Conservation (phyloP, 2,888 invertebrate genomes). For the Subacronicta megacephala region DNA sequence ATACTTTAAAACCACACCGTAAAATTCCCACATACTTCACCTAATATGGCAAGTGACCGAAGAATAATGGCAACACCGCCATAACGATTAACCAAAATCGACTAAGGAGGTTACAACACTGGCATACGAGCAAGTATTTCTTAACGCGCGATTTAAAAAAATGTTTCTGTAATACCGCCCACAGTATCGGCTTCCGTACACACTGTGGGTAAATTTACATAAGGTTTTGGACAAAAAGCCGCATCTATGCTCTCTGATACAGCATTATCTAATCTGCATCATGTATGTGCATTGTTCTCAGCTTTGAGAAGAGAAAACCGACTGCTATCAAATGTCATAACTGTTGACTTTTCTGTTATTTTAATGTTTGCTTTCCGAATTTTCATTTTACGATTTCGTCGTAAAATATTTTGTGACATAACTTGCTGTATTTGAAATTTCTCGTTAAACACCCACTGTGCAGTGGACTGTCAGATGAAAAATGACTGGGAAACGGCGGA, state of each 20-base stretch:
- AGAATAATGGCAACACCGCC: conserved; percentile 23
- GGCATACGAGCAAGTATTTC: conserved; percentile 15
- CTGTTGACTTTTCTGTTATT: conserved; percentile 33
- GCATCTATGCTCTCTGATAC: conserved; percentile 42
- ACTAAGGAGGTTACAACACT: conserved; percentile 32
- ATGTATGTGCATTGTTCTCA: conserved; percentile 43
- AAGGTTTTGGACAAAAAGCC: conserved; percentile 47
- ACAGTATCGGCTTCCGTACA: conserved; percentile 53
- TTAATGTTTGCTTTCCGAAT: conserved; percentile 26
- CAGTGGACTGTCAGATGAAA: too few relatives aligned
- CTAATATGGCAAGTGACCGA: conserved; percentile 23
- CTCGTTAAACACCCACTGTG: too few relatives aligned
- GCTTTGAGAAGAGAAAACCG: conserved; percentile 40
- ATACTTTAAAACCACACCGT: neutral
- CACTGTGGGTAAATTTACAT: conserved; percentile 47
- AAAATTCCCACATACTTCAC: neutral
- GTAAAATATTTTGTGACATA: neutral
- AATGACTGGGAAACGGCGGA: too few relatives aligned
- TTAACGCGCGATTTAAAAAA: conserved; percentile 25
- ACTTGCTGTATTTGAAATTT: too few relatives aligned
- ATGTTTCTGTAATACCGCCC: conserved; percentile 37
- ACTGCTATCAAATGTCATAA: conserved; percentile 43
- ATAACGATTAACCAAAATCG: conserved; percentile 36
- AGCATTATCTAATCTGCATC: conserved; percentile 55
- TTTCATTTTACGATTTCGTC: conserved; percentile 17